Percentiles rank a stretch among this genome's conserved stretches.
These are phyloP conservation scores for Leptopilina myrica DNA, from an alignment of 2,888 invertebrate species.

Conservation along the genomic window DNA sequence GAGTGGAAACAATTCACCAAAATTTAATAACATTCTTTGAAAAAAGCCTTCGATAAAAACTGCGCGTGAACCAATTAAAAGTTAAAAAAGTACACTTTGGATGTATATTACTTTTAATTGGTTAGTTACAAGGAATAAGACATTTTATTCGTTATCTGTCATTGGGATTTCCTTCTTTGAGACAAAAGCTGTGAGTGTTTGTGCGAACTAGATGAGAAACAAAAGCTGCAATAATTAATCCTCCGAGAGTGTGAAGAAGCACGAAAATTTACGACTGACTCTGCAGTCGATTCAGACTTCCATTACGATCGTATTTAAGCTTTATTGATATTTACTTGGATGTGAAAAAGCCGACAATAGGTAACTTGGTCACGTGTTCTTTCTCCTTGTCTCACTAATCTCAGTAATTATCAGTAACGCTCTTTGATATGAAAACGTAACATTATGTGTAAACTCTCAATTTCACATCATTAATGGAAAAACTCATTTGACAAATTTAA, in stretches of 20 bases:
- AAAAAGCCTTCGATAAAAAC: too few relatives aligned
- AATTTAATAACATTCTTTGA: too few relatives aligned
- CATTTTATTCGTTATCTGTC: too few relatives aligned
- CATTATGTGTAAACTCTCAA: too few relatives aligned
- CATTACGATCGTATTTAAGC: conserved; percentile 67
- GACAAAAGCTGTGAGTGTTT: conserved; percentile 40
- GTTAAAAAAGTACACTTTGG: too few relatives aligned
- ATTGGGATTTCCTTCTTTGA: background rate
- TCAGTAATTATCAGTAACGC: conserved; percentile 12
- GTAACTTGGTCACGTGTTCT: conserved; percentile 65
- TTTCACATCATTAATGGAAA: too few relatives aligned
- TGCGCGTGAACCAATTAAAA: too few relatives aligned
- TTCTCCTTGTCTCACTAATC: background rate
- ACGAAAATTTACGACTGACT: conserved; percentile 61
- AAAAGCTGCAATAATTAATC: conserved; percentile 68
- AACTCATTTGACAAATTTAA: too few relatives aligned
- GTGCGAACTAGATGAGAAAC: conserved; percentile 53
- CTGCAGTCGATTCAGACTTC: conserved; percentile 61
- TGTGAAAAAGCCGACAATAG: conserved; percentile 64
- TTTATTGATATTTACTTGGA: conserved; percentile 68
- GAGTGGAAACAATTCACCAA: too few relatives aligned
- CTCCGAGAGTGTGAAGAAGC: conserved; percentile 57
- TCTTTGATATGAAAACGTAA: background rate
- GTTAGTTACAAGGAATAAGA: too few relatives aligned
- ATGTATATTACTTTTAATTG: too few relatives aligned